phyloP scores from a whole-genome alignment of 2,113 vertebrate genomes.

The Tonatia bakeri region DNA sequence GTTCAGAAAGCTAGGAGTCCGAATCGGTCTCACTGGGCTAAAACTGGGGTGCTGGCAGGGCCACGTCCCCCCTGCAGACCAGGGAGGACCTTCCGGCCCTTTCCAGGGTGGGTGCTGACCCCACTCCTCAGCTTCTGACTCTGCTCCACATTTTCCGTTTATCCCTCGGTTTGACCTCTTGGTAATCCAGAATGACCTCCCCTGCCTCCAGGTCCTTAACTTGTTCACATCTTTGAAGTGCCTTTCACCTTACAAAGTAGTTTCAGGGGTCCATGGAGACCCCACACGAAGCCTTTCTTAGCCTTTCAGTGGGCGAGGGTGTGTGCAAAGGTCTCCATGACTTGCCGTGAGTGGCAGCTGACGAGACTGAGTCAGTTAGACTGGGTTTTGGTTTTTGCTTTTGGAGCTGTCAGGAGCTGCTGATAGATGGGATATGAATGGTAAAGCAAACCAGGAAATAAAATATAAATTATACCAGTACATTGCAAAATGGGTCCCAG shows the following conservation, averaged over 20 bases:
- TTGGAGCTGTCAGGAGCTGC: not conserved
- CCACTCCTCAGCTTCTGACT: no score
- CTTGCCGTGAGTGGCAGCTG: fast-evolving
- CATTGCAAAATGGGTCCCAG: not conserved
- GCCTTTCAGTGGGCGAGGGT: no score
- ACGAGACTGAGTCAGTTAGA: not conserved
- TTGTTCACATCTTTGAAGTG: no score
- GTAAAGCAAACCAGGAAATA: not conserved
- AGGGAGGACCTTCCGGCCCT: not conserved
- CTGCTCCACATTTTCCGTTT: no score
- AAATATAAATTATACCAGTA: not conserved
- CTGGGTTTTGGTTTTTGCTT: not conserved
- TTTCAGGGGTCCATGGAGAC: no score
- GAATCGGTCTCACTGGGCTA: no score
- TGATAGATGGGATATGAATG: not conserved
- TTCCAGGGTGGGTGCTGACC: not conserved
- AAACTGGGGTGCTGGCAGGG: not conserved
- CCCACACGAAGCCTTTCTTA: not conserved
- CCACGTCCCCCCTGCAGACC: fast-evolving
- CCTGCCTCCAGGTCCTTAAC: not conserved
- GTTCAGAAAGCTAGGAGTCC: no score
- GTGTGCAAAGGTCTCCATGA: no score
- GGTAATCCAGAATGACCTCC: no score
- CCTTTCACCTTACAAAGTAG: no score
- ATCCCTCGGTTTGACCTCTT: not conserved